Evolutionary conservation across 2,888 invertebrate genomes (phyloP), one percentile per base, ranked within the genome.

Genomic region (Aspidiotus rigidus): DNA sequence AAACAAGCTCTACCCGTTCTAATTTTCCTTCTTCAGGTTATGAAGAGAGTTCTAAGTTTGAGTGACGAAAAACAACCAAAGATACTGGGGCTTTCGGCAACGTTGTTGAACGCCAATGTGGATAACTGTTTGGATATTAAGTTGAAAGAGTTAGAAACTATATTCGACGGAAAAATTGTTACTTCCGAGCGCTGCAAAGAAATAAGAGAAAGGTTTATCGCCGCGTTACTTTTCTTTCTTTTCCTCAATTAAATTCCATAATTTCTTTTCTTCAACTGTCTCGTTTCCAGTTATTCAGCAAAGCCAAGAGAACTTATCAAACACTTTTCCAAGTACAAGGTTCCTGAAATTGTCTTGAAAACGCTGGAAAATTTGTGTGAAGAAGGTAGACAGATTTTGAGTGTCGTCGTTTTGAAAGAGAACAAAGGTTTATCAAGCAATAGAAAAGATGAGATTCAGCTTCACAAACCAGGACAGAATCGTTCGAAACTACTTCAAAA

Each of bases 41-140:
- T 28, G 28, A 28, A 28, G 5, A 28, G 28, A 28, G 28, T 28
- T 28, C 28, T 28, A 28, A 28, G 28, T 28, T 28, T 28, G 28
- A 28, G 28, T 28, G 28, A 28, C 28, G 28, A 28, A 28, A 28
- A 28, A 28, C 28, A 28, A 28, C 93, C 94, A 0, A 81, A 87
- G 75, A 83, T 97, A 28, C 80, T 98, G 16, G 85, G 95, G 0
- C 80, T 98, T 17, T 92, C 96, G 0, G 94, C 94, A 0, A 90
- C 93, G 0, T 82, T 96, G 1, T 78, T 97, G 0, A 92, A 90
- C 76, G 82, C 84, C 0, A 89, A 89, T 72, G 82, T 89, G 0
- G 39, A 42, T 1, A 49, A 28, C 7, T 7, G 15, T 1, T 17
- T 28, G 7, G 28, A 60, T 39, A 78, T 83, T 60, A 74, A 78